phyloP scores from a whole-genome alignment of 2,888 invertebrate genomes.

The Atherix ibis region DNA sequence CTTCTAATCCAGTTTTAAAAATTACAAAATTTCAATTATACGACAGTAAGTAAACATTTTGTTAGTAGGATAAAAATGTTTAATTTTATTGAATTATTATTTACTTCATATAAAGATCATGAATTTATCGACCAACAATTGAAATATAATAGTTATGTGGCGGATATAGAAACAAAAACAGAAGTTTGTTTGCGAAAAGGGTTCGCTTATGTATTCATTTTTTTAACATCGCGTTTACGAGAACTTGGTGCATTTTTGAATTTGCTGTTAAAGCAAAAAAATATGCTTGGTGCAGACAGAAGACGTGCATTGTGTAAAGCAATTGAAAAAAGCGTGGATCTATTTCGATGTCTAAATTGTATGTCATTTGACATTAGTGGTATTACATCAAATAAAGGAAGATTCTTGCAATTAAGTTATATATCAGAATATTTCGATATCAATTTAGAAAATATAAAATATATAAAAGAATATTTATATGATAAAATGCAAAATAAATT shows the following conservation, averaged over 20 bases:
- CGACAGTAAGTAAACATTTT: too few species aligned
- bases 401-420: constrained; percentile 34
- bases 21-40: too few species aligned
- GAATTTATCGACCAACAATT: too few species aligned
- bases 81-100: too few species aligned
- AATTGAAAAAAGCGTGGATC: constrained; percentile 37
- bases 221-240: constrained; percentile 39
- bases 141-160: constrained; percentile 19
- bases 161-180: constrained; percentile 20
- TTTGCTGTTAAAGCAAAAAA: constrained; percentile 39
- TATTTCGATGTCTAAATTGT: constrained; percentile 36
- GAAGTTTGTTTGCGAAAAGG: constrained; percentile 27
- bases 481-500: too few species aligned
- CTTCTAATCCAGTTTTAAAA: too few species aligned
- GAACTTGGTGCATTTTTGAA: constrained; percentile 45
- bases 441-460: too few species aligned
- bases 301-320: constrained; percentile 38
- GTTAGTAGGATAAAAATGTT: too few species aligned
- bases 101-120: too few species aligned
- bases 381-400: constrained; percentile 34
- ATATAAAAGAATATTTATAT: too few species aligned
- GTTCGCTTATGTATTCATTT: constrained; percentile 26
- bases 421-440: too few species aligned
- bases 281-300: constrained; percentile 36
- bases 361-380: constrained; percentile 26